phyloP scores from a whole-genome alignment of 2,113 vertebrate genomes.

The Malurus cyaneus region DNA sequence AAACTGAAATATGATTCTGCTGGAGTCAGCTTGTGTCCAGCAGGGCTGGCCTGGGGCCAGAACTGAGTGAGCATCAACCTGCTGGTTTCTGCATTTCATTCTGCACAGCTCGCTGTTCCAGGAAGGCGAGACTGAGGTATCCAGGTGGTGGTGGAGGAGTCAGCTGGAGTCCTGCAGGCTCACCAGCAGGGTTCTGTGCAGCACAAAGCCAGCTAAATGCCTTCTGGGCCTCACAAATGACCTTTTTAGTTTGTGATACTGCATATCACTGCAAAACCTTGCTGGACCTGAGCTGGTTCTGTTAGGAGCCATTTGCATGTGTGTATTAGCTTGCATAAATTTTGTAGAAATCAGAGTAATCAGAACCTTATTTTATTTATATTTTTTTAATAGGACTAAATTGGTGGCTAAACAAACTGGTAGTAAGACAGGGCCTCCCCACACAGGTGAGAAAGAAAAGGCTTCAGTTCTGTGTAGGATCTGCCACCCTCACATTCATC shows the following conservation, averaged over 20 bases:
- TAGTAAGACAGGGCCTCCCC: not conserved
- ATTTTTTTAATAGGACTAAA: not conserved
- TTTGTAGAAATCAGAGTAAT: not conserved
- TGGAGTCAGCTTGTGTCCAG: not conserved
- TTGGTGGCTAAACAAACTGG: not conserved
- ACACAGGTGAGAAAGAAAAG: not conserved
- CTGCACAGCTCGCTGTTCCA: not conserved
- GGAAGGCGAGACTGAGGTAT: not conserved
- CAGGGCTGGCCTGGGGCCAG: not conserved
- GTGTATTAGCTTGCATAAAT: not conserved
- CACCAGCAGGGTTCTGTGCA: not conserved
- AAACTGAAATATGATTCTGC: not conserved
- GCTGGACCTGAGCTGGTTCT: not conserved
- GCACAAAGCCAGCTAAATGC: not conserved
- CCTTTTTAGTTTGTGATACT: not conserved
- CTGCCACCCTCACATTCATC: accelerated
- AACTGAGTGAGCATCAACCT: not conserved
- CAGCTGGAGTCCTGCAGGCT: not conserved
- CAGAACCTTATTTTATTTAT: not conserved
- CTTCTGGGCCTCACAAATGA: not conserved
- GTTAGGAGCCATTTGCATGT: not conserved
- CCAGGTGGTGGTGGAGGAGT: not conserved
- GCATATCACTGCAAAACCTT: not conserved
- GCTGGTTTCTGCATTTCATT: not conserved
- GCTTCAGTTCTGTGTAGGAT: not conserved